These are phyloP conservation scores for Enteromius viviparus DNA, from an alignment of 2,797 vertebrate species.

Conservation along the genomic window DNA sequence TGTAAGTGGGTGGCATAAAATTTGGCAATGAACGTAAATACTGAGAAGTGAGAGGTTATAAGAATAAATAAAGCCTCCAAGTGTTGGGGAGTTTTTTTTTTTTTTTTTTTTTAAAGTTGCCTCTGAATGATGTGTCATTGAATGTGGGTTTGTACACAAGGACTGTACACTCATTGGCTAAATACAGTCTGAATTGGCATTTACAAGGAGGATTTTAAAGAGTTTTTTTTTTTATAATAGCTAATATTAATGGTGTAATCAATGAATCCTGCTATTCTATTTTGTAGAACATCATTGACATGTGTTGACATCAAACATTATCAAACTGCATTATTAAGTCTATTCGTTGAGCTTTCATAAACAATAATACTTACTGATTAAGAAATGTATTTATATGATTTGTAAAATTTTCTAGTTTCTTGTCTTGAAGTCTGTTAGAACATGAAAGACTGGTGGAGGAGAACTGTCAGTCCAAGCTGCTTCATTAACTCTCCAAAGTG, in stretches of 20 bases:
- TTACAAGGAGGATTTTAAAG: constrained; percentile 5
- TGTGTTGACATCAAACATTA: background rate
- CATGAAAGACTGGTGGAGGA: background rate
- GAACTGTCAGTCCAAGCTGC: constrained; percentile 15
- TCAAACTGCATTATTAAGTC: background rate
- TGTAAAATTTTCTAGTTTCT: background rate
- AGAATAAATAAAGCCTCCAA: constrained; percentile 5
- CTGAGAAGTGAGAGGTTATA: constrained; percentile 1
- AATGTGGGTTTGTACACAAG: constrained; percentile 37
- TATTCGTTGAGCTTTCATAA: background rate
- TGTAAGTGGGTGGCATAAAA: background rate
- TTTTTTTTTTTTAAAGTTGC: background rate
- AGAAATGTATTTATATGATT: background rate
- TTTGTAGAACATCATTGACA: no score
- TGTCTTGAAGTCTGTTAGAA: background rate
- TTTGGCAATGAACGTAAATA: background rate
- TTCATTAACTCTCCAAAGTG: constrained; percentile 36
- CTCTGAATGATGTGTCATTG: constrained; percentile 49
- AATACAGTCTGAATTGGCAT: background rate
- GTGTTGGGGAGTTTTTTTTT: constrained; percentile 8
- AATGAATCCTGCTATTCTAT: background rate
- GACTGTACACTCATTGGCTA: constrained; percentile 3
- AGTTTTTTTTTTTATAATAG: background rate
- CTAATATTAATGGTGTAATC: background rate
- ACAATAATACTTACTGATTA: background rate